Percentiles rank a stretch among this genome's conserved stretches.
phyloP scores from a whole-genome alignment of 2,113 vertebrate genomes.

The Microtus oregoni region DNA sequence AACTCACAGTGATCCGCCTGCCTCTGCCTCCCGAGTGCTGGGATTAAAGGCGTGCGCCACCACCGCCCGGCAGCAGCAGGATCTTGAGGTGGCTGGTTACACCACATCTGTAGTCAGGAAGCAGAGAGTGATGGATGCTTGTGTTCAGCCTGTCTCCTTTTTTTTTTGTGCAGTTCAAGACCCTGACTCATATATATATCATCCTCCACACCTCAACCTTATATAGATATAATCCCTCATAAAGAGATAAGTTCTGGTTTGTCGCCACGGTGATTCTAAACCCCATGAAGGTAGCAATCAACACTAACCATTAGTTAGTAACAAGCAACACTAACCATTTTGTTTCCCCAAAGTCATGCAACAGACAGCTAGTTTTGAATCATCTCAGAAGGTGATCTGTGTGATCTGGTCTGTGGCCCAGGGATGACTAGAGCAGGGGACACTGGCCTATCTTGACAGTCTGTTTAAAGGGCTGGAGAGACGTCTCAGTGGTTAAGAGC shows the following conservation, averaged over 20 bases:
- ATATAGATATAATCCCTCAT: background rate
- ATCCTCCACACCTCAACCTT: background rate
- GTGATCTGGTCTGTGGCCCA: background rate
- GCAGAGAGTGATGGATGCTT: background rate
- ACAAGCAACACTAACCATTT: background rate
- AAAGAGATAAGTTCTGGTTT: background rate
- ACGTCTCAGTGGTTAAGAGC: background rate
- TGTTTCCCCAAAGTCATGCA: background rate
- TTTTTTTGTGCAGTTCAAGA: background rate
- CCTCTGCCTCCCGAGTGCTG: too few relatives aligned
- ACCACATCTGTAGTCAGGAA: background rate
- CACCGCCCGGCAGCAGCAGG: too few relatives aligned
- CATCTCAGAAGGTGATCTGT: background rate
- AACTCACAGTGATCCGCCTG: too few relatives aligned
- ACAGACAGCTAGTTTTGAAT: background rate
- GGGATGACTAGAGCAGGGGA: background rate
- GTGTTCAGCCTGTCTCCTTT: background rate
- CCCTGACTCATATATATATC: background rate
- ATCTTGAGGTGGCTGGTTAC: background rate
- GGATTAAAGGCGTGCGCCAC: too few relatives aligned
- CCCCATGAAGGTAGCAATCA: background rate
- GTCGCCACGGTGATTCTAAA: background rate
- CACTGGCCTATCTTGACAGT: background rate
- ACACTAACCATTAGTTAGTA: background rate
- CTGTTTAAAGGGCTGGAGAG: background rate